Evolutionary conservation across 30 jellyfish, hydroid and myxozoan species (phyloP).

Genomic region (Chrysaora quinquecirrha): DNA sequence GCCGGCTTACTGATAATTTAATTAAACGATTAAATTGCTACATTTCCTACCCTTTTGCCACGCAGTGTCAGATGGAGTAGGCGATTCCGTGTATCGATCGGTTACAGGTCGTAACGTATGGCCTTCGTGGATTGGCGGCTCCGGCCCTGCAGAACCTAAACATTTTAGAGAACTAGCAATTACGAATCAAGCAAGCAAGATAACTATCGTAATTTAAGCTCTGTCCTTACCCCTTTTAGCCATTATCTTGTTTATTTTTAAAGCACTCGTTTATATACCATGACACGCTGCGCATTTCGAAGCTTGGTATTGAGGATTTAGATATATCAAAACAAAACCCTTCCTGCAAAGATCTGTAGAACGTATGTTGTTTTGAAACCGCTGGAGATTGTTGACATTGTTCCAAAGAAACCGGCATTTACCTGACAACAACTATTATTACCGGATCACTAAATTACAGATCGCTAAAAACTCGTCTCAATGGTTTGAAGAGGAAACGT

Average conservation of each 20-base stretch:
- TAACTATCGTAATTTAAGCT: not conserved
- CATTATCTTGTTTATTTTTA: constrained; percentile 51
- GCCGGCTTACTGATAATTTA: constrained; percentile 66
- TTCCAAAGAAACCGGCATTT: too few species aligned
- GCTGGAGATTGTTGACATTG: too few species aligned
- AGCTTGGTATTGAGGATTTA: too few species aligned
- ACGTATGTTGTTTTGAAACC: too few species aligned
- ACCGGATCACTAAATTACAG: too few species aligned
- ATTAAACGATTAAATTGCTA: constrained; percentile 65
- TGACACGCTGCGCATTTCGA: not conserved
- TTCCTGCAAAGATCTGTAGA: too few species aligned
- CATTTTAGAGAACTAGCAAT: not conserved
- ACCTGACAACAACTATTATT: too few species aligned
- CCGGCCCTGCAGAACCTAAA: constrained; percentile 94
- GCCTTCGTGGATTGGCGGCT: constrained; percentile 69
- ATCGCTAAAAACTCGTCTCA: too few species aligned
- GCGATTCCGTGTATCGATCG: constrained; percentile 50
- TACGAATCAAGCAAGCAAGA: not conserved
- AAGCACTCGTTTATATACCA: not conserved
- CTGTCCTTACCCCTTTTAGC: constrained; percentile 88
- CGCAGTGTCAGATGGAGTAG: constrained; percentile 79
- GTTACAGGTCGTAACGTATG: constrained; percentile 58
- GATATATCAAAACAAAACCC: too few species aligned
- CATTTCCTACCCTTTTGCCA: constrained; percentile 95
- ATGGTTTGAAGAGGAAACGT: too few species aligned